Evolutionary conservation across 2,797 vertebrate genomes (phyloP).

Genomic region (Anas georgica): DNA sequence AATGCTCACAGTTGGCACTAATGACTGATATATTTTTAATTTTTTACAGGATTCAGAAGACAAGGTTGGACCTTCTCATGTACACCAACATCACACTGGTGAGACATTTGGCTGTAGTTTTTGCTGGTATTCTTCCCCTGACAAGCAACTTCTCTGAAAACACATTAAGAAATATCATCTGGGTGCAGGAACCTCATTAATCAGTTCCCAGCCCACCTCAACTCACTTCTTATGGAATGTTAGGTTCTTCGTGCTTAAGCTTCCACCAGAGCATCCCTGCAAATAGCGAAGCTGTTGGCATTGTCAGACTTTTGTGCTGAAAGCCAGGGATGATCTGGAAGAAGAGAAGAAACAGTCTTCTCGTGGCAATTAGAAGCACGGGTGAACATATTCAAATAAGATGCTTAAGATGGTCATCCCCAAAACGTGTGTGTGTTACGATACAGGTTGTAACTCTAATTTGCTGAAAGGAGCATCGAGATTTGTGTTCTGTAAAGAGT

Average conservation of each 20-base stretch:
- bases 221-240: neutral
- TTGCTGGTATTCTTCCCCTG: conserved; percentile 76
- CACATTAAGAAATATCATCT: conserved; percentile 74
- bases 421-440: accelerated
- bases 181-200: neutral
- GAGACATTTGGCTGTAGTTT: conserved; percentile 77
- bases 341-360: neutral
- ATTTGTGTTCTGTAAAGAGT: neutral
- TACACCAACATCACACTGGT: conserved; percentile 73
- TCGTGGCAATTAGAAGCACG: neutral
- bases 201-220: neutral
- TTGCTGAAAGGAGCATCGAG: neutral
- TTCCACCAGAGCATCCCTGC: neutral
- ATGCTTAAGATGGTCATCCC: neutral
- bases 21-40: neutral
- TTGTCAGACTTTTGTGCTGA: neutral
- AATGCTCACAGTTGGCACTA: neutral
- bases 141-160: conserved; percentile 76
- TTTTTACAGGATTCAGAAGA: conserved; percentile 81
- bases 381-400: neutral
- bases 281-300: neutral
- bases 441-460: neutral
- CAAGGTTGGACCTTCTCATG: conserved; percentile 81
- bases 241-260: neutral
- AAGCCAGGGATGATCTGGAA: neutral